Evolutionary conservation across 2,888 invertebrate species (phyloP), one percentile per base, ranked within the genome.

Genomic region (Chaitophorus viminalis): DNA sequence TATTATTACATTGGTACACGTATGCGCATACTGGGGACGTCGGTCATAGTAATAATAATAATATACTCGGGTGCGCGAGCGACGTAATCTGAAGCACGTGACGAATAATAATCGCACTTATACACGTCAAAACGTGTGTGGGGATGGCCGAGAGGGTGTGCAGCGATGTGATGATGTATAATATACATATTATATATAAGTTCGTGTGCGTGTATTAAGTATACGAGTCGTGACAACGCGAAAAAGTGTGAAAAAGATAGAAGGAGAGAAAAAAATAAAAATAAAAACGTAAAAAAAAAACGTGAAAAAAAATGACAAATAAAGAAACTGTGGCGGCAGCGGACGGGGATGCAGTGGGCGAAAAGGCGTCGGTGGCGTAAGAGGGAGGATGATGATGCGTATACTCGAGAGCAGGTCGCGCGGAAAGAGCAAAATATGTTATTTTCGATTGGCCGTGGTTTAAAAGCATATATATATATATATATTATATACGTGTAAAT

Each of bases 371-470:
- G 29, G 31, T 6, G 70, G 11, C 31, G 46, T 1, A 31, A 1
- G 17, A 6, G 25, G 82, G 46, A 0, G 21, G 52, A 31, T 25
- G 17, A 33, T 6, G 31, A 25, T 39, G 31, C 25, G 52, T 3
- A 3, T 6, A 14, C 46, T 29, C n/a, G 46, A 25, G 46, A 29
- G n/a, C 14, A n/a, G 36, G 52, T 21, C 25, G 81, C 8, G 46
- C 18, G 85, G 76, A 79, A 72, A 87, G 79, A 87, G 79, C 79
- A 60, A 87, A 87, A 87, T 74, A 74, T 79, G 79, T 79, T 72
- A 79, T 79, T 87, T 87, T 79, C 86, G 86, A 87, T 87, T 74
- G 86, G 86, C 86, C 79, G 86, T 79, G 86, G 72, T 87, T 81
- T 87, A 74, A 72, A 14, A 72, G 72, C 33, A 29, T 31, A 4